phyloP scores from a whole-genome alignment of 2,888 invertebrate species.

The Uropetala carovei region DNA sequence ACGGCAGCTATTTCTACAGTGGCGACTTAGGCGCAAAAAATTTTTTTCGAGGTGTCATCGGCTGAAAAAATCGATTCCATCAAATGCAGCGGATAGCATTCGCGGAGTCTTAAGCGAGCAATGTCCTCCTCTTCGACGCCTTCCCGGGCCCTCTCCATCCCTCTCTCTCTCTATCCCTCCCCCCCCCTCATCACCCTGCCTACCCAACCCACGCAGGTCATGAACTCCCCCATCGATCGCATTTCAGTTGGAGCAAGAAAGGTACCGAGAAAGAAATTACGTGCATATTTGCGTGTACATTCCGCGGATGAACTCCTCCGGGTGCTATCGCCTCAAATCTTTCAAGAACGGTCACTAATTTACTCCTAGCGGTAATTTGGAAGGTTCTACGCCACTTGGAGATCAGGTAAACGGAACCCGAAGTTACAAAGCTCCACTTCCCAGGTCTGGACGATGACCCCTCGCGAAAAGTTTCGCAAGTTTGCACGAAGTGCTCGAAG shows the following conservation, averaged over 20 bases:
- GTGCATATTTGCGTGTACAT: constrained; percentile 22
- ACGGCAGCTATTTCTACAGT: too few relatives aligned
- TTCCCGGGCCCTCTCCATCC: neutral
- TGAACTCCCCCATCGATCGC: constrained; percentile 54
- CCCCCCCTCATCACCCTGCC: too few relatives aligned
- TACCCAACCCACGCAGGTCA: constrained; percentile 28
- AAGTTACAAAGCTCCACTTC: neutral
- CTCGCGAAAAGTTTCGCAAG: constrained; percentile 35
- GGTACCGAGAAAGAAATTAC: constrained; percentile 24
- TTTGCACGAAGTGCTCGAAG: neutral
- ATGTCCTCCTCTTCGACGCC: constrained; percentile 8
- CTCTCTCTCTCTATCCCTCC: neutral
- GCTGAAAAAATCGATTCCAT: neutral
- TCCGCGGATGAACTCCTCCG: neutral
- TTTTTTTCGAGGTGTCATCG: neutral
- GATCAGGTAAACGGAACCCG: constrained; percentile 10
- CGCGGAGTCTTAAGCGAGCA: neutral
- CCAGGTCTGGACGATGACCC: neutral
- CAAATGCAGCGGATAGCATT: constrained; percentile 9
- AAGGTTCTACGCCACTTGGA: neutral
- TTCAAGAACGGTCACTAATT: constrained; percentile 30
- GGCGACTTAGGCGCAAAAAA: too few relatives aligned
- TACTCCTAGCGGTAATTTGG: constrained; percentile 11
- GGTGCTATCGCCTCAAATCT: constrained; percentile 20
- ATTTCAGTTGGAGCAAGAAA: constrained; percentile 11